These are phyloP conservation scores for Manis pentadactyla DNA, from an alignment of 2,797 vertebrate genomes.

Conservation along the genomic window DNA sequence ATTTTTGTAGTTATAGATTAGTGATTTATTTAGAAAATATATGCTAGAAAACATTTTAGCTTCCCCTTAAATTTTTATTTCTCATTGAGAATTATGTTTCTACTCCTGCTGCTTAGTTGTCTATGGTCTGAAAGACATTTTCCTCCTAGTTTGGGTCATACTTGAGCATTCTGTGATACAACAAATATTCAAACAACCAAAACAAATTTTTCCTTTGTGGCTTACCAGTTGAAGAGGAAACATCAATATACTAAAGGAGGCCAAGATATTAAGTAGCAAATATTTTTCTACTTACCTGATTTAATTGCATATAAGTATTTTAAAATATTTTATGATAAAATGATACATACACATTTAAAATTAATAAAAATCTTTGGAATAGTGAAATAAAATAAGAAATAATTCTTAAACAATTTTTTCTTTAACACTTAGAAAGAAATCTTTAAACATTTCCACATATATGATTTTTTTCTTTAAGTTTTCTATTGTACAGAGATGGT, in stretches of 20 bases:
- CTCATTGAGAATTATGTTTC: neutral
- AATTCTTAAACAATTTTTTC: neutral
- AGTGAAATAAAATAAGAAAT: constrained; percentile 2
- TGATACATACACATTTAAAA: neutral
- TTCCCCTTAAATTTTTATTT: constrained; percentile 1
- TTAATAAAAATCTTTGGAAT: neutral
- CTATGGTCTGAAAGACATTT: neutral
- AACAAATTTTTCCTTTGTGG: neutral
- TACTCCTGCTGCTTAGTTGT: neutral
- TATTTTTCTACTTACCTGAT: neutral
- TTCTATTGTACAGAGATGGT: neutral
- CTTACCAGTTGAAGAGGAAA: neutral
- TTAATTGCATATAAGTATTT: neutral
- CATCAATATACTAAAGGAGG: neutral
- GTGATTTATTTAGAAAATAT: neutral
- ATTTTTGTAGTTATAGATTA: neutral
- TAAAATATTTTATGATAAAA: neutral
- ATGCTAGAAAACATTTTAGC: neutral
- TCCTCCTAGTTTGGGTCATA: neutral
- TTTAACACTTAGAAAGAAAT: neutral
- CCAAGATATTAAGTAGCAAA: neutral
- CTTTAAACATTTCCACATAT: neutral
- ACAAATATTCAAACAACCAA: neutral
- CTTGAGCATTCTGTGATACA: neutral
- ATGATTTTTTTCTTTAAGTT: neutral